A percentile compares a stretch with the other conserved stretches of the same genome.
phyloP scores from a whole-genome alignment of 2,113 vertebrate species.

The Entomyzon cyanotis region DNA sequence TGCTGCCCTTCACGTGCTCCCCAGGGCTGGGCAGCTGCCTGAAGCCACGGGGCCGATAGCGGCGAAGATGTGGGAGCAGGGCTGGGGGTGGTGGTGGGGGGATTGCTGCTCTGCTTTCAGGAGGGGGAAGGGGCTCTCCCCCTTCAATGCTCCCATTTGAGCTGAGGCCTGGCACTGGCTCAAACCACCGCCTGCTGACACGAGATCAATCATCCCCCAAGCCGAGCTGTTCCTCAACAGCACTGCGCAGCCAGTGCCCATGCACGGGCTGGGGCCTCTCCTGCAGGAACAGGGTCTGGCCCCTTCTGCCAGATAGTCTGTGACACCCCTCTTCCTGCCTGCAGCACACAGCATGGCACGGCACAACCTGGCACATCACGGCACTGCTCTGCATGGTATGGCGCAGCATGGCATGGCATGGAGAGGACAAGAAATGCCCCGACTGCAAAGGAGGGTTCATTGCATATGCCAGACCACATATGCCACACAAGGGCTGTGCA shows the following conservation, averaged over 20 bases:
- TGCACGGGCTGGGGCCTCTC: neutral
- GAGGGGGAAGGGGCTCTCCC: conserved; percentile 54
- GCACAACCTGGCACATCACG: neutral
- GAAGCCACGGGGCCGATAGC: accelerated
- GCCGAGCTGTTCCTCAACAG: neutral
- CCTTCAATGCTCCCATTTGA: conserved; percentile 54
- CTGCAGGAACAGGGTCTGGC: neutral
- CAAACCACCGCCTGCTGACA: conserved; percentile 58
- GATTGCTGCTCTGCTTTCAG: neutral
- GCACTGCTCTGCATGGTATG: neutral
- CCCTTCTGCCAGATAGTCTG: neutral
- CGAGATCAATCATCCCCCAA: conserved; percentile 6
- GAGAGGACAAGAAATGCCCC: neutral
- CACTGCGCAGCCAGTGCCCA: neutral
- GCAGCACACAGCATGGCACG: accelerated
- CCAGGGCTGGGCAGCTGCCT: neutral
- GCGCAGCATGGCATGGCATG: neutral
- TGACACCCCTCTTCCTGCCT: neutral
- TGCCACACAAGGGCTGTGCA: too few species aligned
- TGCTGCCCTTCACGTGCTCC: accelerated
- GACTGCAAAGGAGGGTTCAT: neutral
- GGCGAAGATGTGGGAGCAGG: neutral
- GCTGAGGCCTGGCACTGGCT: conserved; percentile 58
- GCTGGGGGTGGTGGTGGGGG: accelerated
- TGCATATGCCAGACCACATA: neutral